These are phyloP conservation scores for Acropora yongei DNA, from an alignment of 64 coral and sea anemone species.

Conservation along the genomic window DNA sequence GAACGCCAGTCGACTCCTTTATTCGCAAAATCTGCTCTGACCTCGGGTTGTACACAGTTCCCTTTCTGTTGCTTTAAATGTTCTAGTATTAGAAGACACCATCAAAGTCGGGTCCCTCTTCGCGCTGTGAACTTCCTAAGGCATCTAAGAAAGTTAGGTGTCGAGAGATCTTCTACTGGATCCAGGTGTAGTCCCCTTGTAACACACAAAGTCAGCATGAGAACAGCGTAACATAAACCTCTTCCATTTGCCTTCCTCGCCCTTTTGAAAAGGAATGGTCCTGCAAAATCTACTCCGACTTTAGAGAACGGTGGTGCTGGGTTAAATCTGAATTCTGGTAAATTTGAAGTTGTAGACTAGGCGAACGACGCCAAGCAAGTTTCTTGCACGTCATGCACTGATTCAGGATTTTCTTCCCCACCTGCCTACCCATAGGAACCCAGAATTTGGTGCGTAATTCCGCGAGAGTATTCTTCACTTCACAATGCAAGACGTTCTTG, in stretches of 20 bases:
- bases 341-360: not conserved
- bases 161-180: conserved; percentile 36
- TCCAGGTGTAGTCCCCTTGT: conserved; percentile 67
- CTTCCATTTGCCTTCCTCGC: not conserved
- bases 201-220: conserved; percentile 11
- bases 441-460: conserved; percentile 41
- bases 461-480: conserved; percentile 35
- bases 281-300: conserved; percentile 72
- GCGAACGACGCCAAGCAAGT: not conserved
- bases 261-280: conserved; percentile 44
- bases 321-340: conserved; percentile 28
- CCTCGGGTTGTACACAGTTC: not conserved
- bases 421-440: conserved; percentile 36
- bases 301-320: conserved; percentile 18
- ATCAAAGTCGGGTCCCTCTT: conserved; percentile 64
- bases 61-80: conserved; percentile 68
- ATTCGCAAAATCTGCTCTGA: conserved; percentile 1
- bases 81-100: conserved; percentile 71
- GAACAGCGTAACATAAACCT: conserved; percentile 42
- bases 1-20: conserved; percentile 66
- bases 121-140: conserved; percentile 62
- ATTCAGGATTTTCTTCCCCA: conserved; percentile 11
- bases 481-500: conserved; percentile 19
- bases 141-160: conserved; percentile 48
- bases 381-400: conserved; percentile 41